A percentile compares a stretch with the other conserved stretches of the same genome.
Evolutionary conservation across 2,113 vertebrate genomes (phyloP).

Genomic region (Dasyprocta punctata): DNA sequence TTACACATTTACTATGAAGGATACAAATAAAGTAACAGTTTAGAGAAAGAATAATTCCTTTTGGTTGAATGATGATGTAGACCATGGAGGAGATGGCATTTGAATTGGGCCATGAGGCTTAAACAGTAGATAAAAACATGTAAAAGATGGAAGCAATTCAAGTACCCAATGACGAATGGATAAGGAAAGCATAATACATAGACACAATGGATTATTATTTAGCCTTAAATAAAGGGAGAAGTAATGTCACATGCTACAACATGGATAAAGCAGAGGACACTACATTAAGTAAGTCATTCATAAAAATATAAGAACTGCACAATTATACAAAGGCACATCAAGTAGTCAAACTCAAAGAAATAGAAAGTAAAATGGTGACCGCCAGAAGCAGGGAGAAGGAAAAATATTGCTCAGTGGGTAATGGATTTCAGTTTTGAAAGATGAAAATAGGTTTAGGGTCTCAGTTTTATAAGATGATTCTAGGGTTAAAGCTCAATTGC

Average conservation of each 20-base stretch:
- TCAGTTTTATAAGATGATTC: not conserved
- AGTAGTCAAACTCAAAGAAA: not conserved
- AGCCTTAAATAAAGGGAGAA: not conserved
- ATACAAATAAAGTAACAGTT: constrained; percentile 6
- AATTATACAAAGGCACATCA: not conserved
- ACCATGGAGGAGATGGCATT: not conserved
- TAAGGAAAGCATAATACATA: not conserved
- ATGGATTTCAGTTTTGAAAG: not conserved
- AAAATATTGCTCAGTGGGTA: not conserved
- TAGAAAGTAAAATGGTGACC: not conserved
- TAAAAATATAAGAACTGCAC: not conserved
- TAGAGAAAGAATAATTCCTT: not conserved
- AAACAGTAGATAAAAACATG: not conserved
- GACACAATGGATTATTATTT: not conserved
- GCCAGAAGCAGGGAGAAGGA: not conserved
- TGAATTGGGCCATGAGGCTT: constrained; percentile 4
- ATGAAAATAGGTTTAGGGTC: not conserved
- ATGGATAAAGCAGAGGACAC: not conserved
- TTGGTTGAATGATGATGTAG: not conserved
- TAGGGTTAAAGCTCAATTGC: not conserved
- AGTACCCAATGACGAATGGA: not conserved
- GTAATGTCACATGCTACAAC: not conserved
- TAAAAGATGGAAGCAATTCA: not conserved
- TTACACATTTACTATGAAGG: not conserved
- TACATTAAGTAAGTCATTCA: not conserved